Percentiles rank a stretch among this genome's conserved stretches.
phyloP scores from a whole-genome alignment of 1,140 invertebrate species.

The Drosophila repletoides region DNA sequence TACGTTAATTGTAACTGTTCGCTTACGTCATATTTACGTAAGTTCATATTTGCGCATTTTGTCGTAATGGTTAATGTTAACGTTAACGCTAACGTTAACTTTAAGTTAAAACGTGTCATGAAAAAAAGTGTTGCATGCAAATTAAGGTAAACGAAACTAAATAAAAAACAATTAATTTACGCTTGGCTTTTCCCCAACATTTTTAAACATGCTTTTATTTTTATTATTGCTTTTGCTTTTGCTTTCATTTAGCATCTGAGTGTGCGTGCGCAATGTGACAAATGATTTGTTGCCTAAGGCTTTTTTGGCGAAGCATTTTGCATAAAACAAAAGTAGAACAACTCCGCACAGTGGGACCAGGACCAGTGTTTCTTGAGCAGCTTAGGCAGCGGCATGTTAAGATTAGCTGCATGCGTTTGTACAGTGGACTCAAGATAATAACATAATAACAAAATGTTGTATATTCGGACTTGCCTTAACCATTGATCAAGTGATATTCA shows the following conservation, averaged over 20 bases:
- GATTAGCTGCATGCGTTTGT: constrained; percentile 6
- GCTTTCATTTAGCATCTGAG: constrained; percentile 19
- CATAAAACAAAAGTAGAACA: not conserved
- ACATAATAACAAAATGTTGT: too few species aligned
- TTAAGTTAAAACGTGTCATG: constrained; percentile 4
- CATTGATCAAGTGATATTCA: too few species aligned
- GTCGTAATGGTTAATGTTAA: constrained; percentile 7
- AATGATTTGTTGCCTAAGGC: constrained; percentile 16
- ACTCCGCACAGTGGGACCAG: not conserved
- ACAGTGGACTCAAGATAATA: too few species aligned
- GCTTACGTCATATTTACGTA: constrained; percentile 8
- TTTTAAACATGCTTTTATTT: constrained; percentile 31
- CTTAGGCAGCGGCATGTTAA: constrained; percentile 5
- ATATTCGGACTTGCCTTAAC: too few species aligned
- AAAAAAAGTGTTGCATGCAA: constrained; percentile 28
- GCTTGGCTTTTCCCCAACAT: not conserved
- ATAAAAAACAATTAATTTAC: not conserved
- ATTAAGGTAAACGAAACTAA: constrained; percentile 4
- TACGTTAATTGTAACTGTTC: constrained; percentile 42
- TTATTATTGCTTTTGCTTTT: constrained; percentile 17
- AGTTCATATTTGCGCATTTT: constrained; percentile 10
- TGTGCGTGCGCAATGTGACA: constrained; percentile 31
- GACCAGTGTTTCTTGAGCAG: too few species aligned
- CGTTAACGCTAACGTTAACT: constrained; percentile 7
- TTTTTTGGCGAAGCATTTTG: constrained; percentile 1